These are phyloP conservation scores for Eupithecia abbreviata DNA, from an alignment of 2,888 invertebrate genomes.

Conservation along the genomic window DNA sequence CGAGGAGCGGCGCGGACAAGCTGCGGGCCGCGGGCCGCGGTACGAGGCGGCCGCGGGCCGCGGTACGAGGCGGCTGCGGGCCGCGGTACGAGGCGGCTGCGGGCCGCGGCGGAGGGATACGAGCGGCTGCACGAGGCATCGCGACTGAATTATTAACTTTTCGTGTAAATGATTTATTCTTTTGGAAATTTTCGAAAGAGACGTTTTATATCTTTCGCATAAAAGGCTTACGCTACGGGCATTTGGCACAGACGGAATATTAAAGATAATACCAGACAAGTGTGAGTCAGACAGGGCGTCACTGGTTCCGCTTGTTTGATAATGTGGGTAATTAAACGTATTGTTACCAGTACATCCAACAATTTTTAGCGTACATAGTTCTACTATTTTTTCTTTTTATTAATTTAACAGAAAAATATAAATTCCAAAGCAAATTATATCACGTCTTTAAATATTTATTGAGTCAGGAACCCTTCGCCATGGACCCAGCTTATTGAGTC, in stretches of 20 bases:
- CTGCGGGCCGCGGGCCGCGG: neutral
- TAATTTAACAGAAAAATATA: no score
- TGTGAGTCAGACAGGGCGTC: neutral
- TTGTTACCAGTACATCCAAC: neutral
- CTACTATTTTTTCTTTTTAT: no score
- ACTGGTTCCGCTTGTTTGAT: neutral
- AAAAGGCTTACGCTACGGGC: conserved; percentile 29
- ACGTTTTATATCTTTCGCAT: conserved; percentile 27
- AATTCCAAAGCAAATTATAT: neutral
- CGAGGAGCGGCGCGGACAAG: no score
- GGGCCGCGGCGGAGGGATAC: conserved; percentile 26
- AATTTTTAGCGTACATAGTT: no score
- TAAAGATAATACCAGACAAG: conserved; percentile 1
- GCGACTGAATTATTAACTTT: conserved; percentile 39
- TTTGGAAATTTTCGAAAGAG: conserved; percentile 35
- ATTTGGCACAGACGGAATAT: conserved; percentile 9
- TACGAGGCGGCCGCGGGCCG: conserved; percentile 8
- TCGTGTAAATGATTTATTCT: conserved; percentile 40
- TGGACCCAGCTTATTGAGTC: neutral
- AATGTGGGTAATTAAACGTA: neutral
- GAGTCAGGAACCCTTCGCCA: neutral
- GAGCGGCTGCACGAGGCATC: conserved; percentile 36
- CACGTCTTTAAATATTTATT: neutral
- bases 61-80: neutral
- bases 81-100: neutral